phyloP scores from a whole-genome alignment of 2,888 invertebrate species.

The Apamea crenata region DNA sequence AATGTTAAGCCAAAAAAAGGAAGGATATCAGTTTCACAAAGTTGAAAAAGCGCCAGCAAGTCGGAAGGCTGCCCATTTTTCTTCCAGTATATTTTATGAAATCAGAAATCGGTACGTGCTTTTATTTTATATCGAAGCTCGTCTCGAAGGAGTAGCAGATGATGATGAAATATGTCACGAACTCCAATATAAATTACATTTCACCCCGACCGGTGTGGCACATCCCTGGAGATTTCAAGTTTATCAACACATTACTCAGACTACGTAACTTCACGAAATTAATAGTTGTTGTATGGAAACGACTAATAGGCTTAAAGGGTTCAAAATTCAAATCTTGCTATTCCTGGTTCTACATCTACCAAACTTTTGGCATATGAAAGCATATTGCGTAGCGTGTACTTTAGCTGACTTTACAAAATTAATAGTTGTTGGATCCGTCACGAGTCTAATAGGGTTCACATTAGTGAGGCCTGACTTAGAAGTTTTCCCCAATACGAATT shows the following conservation, averaged over 20 bases:
- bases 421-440: not conserved
- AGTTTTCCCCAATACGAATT: not conserved
- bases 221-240: conserved; percentile 47
- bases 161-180: conserved; percentile 55
- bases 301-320: conserved; percentile 37
- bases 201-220: conserved; percentile 31
- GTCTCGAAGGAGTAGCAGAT: conserved; percentile 46
- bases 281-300: conserved; percentile 44
- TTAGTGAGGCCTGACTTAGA: no score
- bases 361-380: conserved; percentile 23
- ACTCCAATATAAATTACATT: conserved; percentile 55
- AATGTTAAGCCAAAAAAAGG: not conserved
- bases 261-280: conserved; percentile 43
- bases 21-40: not conserved
- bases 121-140: conserved; percentile 33
- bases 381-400: conserved; percentile 10
- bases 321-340: conserved; percentile 38
- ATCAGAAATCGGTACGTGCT: conserved; percentile 39
- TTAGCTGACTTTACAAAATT: not conserved
- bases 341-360: conserved; percentile 16
- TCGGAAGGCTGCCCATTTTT: not conserved
- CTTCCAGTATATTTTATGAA: conserved; percentile 14
- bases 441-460: not conserved
- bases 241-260: conserved; percentile 60
- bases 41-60: not conserved